Conservation (phyloP, 2,113 vertebrate genomes). For the zebrafish (Danio rerio) region GRCz12tu NC_133191.1:53925501-53926000, state of each 20-base stretch:
- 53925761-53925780: slow-evolving; percentile 45
- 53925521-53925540: not conserved
- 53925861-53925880: slow-evolving; percentile 52
- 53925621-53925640: not conserved
- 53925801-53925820: slow-evolving; percentile 51
- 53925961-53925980: slow-evolving; percentile 19
- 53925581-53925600: slow-evolving; percentile 57
- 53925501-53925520: no score
- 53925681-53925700: not conserved
- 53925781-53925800: slow-evolving; percentile 46
- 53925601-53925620: slow-evolving; percentile 54
- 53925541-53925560: not conserved
- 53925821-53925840: slow-evolving; percentile 56
- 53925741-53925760: slow-evolving; percentile 51
- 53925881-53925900: slow-evolving; percentile 42
- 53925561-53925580: not conserved
- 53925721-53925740: slow-evolving; percentile 34
- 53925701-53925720: not conserved
- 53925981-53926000: no score
- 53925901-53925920: slow-evolving; percentile 42
- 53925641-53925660: not conserved
- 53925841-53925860: slow-evolving; percentile 59
- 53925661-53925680: not conserved
- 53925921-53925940: slow-evolving; percentile 38
- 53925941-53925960: not conserved